Conservation (phyloP, 2,797 vertebrate genomes). For the Epinephelus awoara region DNA sequence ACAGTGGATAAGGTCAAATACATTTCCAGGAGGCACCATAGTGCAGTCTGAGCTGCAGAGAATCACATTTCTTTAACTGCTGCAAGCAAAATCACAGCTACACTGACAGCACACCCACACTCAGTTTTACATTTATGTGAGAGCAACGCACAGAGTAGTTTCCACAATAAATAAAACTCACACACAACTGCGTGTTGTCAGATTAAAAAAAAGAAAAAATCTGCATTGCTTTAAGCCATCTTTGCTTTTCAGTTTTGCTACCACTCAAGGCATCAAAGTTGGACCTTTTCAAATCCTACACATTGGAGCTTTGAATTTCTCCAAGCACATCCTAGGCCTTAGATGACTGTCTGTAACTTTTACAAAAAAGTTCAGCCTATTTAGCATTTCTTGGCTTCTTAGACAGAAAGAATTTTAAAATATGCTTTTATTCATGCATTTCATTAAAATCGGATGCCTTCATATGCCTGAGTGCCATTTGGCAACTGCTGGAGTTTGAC, state of each 20-base stretch:
- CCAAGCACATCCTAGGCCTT: background rate
- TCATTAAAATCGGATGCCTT: background rate
- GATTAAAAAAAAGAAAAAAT: background rate
- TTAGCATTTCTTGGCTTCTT: background rate
- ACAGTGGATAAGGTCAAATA: conserved; percentile 4
- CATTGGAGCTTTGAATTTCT: background rate
- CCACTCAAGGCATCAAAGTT: background rate
- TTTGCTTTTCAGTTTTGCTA: background rate
- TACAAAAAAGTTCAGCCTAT: background rate
- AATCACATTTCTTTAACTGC: conserved; percentile 9
- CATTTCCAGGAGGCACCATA: conserved; percentile 3
- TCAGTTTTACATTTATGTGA: background rate
- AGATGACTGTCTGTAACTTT: background rate
- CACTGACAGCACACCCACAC: conserved; percentile 9
- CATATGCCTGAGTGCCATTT: background rate
- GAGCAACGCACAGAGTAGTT: background rate
- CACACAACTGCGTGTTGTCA: conserved; percentile 14
- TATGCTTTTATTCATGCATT: background rate
- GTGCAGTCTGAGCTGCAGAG: background rate
- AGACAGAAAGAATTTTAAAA: background rate
- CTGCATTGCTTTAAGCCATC: background rate
- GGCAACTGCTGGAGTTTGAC: conserved; percentile 10
- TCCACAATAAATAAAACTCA: background rate
- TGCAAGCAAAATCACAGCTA: background rate
- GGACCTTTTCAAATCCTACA: background rate